Evolutionary conservation across 2,888 invertebrate genomes (phyloP).

Genomic region (Doris montereyensis): DNA sequence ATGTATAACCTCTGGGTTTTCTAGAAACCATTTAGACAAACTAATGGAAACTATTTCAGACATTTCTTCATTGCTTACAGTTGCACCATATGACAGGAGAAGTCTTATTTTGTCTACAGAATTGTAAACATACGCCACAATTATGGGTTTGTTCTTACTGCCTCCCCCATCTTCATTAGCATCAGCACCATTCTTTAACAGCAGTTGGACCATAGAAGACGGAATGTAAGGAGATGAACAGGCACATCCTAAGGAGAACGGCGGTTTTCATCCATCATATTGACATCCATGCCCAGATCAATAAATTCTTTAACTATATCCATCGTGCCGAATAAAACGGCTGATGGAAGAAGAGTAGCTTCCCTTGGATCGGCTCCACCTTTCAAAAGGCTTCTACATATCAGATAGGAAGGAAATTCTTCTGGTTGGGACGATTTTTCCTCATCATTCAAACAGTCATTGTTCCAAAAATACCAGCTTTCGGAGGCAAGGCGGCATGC

Average conservation of each 20-base stretch:
- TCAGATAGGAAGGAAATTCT: slow-evolving; percentile 60
- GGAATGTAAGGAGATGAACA: slow-evolving; percentile 58
- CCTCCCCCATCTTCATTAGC: slow-evolving; percentile 64
- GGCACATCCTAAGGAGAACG: slow-evolving; percentile 63
- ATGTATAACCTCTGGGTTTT: slow-evolving; percentile 65
- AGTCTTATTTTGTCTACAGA: slow-evolving; percentile 64
- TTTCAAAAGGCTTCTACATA: slow-evolving; percentile 59
- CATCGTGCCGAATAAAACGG: slow-evolving; percentile 58
- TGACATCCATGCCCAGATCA: slow-evolving; percentile 64
- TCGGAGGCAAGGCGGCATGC: slow-evolving; percentile 62
- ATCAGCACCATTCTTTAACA: slow-evolving; percentile 62
- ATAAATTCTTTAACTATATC: slow-evolving; percentile 58
- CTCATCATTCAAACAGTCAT: slow-evolving; percentile 41
- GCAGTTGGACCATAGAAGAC: slow-evolving; percentile 54
- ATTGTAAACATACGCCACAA: slow-evolving; percentile 66
- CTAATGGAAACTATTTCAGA: slow-evolving; percentile 63
- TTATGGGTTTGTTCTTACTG: slow-evolving; percentile 64
- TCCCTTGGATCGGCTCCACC: slow-evolving; percentile 57
- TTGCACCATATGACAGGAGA: slow-evolving; percentile 64
- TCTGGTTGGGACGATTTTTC: slow-evolving; percentile 45
- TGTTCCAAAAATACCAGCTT: slow-evolving; percentile 65
- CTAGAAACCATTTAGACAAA: slow-evolving; percentile 63
- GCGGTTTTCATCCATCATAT: slow-evolving; percentile 64
- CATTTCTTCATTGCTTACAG: slow-evolving; percentile 63
- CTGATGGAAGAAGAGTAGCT: slow-evolving; percentile 63